These are phyloP conservation scores for Palythoa heliodiscus DNA, from an alignment of 92 coral and sea anemone genomes.

Conservation along the genomic window DNA sequence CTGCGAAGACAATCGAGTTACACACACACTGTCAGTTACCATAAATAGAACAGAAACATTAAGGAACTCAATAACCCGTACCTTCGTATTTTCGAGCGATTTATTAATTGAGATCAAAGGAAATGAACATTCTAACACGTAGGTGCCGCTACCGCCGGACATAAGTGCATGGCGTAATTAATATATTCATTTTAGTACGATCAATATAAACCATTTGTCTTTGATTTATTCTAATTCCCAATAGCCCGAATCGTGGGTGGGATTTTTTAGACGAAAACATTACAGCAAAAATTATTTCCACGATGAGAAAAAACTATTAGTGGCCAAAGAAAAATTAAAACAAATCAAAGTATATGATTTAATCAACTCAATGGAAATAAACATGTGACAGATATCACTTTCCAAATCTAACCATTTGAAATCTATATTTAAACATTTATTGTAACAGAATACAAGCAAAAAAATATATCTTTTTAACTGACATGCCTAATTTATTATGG, in stretches of 20 bases:
- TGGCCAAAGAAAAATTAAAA: background rate
- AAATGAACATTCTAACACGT: slow-evolving; percentile 21
- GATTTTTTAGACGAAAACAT: background rate
- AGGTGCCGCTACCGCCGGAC: slow-evolving; percentile 26
- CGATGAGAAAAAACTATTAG: background rate
- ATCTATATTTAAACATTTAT: background rate
- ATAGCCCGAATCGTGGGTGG: slow-evolving; percentile 15
- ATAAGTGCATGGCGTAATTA: background rate
- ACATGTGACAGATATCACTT: slow-evolving; percentile 6
- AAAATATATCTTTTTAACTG: no score
- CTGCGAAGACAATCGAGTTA: slow-evolving; percentile 25
- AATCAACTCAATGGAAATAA: background rate
- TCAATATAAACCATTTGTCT: background rate
- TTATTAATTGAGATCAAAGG: slow-evolving; percentile 20
- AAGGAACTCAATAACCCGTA: background rate
- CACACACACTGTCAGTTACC: slow-evolving; percentile 31
- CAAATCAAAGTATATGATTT: background rate
- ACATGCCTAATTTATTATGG: no score
- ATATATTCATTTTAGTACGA: background rate
- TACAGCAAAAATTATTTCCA: background rate
- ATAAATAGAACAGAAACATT: slow-evolving; percentile 20
- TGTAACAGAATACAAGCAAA: no score
- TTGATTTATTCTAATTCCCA: slow-evolving; percentile 4
- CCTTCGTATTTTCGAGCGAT: background rate
- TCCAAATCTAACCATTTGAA: background rate